Evolutionary conservation across 2,113 vertebrate species (phyloP).

Genomic region (Egretta garzetta): DNA sequence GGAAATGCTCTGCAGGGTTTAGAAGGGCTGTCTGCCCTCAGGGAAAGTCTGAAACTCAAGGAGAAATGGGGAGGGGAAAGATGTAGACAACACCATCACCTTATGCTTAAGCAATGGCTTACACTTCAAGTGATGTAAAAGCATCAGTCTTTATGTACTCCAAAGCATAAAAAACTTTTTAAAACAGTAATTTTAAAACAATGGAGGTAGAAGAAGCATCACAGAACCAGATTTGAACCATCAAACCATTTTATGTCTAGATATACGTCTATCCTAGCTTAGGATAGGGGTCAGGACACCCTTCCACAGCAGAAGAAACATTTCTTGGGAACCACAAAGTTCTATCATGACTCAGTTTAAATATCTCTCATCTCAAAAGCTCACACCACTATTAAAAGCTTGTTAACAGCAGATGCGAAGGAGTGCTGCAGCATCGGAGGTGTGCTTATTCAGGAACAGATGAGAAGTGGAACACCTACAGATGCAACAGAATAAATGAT

Average conservation of each 20-base stretch:
- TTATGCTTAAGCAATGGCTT: not conserved
- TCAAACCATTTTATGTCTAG: not conserved
- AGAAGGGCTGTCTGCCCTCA: not conserved
- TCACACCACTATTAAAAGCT: not conserved
- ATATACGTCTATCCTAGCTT: fast-evolving
- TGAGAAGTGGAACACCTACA: not conserved
- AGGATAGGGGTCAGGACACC: not conserved
- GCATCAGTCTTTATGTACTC: not conserved
- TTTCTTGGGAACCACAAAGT: not conserved
- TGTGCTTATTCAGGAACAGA: not conserved
- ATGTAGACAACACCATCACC: not conserved
- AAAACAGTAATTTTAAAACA: not conserved
- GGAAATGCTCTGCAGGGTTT: not conserved
- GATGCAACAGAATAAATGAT: not conserved
- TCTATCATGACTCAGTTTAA: not conserved
- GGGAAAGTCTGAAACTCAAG: not conserved
- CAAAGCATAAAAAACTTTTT: not conserved
- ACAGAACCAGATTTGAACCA: not conserved
- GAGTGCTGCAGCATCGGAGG: not conserved
- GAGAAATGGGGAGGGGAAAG: not conserved
- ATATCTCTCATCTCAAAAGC: not conserved
- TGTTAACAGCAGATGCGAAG: not conserved
- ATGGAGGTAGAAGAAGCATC: not conserved
- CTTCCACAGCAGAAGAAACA: not conserved
- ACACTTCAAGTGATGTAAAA: not conserved